phyloP scores from a whole-genome alignment of 37 sponge, comb jelly and placozoan species.

The Ephydatia muelleri region DNA sequence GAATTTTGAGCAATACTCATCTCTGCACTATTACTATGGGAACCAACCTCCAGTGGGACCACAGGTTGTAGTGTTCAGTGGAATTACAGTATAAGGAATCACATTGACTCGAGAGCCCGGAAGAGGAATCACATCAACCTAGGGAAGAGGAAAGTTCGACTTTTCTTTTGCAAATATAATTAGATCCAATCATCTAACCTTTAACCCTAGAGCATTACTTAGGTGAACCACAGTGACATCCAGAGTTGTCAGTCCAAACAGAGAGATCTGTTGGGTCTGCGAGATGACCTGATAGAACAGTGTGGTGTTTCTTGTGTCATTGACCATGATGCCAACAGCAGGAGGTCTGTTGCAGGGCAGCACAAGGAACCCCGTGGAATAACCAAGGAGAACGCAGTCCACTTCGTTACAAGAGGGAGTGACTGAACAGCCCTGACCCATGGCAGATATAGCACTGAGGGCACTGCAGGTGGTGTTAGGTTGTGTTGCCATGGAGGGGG shows the following conservation, averaged over 20 bases:
- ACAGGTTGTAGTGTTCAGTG: conserved; percentile 16
- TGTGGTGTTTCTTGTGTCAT: background rate
- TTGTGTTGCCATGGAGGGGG: background rate
- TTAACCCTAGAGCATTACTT: background rate
- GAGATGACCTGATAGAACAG: background rate
- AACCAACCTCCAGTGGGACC: conserved; percentile 1
- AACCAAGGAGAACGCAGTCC: background rate
- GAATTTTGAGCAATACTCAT: background rate
- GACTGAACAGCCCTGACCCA: background rate
- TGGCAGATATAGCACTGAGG: background rate
- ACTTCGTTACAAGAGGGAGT: background rate
- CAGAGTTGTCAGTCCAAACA: background rate
- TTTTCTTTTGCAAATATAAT: background rate
- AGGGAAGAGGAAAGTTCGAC: background rate
- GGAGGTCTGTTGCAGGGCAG: background rate
- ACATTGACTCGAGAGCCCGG: background rate
- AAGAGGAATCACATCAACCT: background rate
- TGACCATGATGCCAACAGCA: background rate
- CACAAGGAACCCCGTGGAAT: background rate
- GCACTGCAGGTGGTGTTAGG: background rate
- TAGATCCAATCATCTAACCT: background rate
- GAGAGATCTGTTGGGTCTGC: background rate
- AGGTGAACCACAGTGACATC: background rate
- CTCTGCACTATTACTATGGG: background rate
- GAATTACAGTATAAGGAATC: conserved; percentile 12